Evolutionary conservation across 2,888 invertebrate genomes (phyloP).

Genomic region (Gisinianus flammeolus): DNA sequence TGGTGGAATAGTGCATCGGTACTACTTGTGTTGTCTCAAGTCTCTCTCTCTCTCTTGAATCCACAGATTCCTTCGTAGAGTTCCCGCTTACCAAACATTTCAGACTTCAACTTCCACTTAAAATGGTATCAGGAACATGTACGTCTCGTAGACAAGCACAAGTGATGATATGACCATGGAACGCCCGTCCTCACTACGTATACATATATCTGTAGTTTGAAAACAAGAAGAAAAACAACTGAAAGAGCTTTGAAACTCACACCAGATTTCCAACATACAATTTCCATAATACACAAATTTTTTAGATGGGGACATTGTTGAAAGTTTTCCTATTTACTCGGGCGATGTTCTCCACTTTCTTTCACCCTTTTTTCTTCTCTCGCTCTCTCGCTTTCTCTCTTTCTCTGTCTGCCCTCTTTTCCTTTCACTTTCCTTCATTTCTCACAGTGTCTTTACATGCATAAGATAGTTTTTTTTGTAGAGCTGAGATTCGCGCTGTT

Average conservation of each 20-base stretch:
- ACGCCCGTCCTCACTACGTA: not conserved
- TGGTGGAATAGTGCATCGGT: not conserved
- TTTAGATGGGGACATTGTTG: slow-evolving; percentile 12
- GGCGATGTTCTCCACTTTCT: too few species aligned
- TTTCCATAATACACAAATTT: slow-evolving; percentile 32
- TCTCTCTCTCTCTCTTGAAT: not conserved
- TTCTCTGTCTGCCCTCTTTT: not conserved
- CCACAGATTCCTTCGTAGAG: not conserved
- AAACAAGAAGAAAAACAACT: not conserved
- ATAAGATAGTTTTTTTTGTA: too few species aligned
- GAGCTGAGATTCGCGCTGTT: not conserved
- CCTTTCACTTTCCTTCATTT: not conserved
- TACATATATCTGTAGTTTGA: too few species aligned
- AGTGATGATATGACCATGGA: not conserved
- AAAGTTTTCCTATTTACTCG: slow-evolving; percentile 13
- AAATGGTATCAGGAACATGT: not conserved
- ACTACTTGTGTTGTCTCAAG: not conserved
- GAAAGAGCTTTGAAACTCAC: not conserved
- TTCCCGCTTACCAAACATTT: not conserved
- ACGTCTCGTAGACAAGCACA: not conserved
- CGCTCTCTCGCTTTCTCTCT: not conserved
- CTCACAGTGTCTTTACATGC: too few species aligned
- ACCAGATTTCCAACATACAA: slow-evolving; percentile 26
- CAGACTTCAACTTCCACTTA: not conserved
- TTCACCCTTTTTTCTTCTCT: not conserved